Base-by-base conservation (phyloP, 2,113 vertebrate species). In the Alethe castanea region DNA sequence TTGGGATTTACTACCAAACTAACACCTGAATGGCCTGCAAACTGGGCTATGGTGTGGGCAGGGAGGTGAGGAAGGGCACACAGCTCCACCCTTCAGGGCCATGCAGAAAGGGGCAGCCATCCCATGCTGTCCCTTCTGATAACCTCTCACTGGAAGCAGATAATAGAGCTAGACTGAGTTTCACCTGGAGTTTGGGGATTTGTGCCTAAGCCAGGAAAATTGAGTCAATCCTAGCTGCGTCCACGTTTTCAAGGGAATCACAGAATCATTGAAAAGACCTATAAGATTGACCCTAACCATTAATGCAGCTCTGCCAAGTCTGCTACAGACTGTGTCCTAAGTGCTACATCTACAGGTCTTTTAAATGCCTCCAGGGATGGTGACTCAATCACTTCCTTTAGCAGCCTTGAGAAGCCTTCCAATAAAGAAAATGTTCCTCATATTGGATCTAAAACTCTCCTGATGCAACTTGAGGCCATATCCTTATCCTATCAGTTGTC, bases 321-420 rank as follows among this genome's bases (percentile, higher is more conserved):
- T 0, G 0, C 45, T n/a, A 16, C 16, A 29, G 29, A 24, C 19
- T 29, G 19, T 31, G 14, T 45, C n/a, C 17, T 17, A 26, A 35
- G 19, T 47, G 20, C 20, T n/a, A 36, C 48, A 48, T 14, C 22
- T 69, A 23, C 18, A 33, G 1, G 5, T 11, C 18, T 26, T 77
- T 36, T 33, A 56, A 69, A 36, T 23, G 16, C 8, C 18, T 56
- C 54, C 35, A 48, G 35, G 22, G 40, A 33, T 42, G 7, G 12
- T 61, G 40, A 56, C 40, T 42, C 25, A 48, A 11, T 14, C 25
- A 33, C 40, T 48, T 62, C 18, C 12, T 16, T 69, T 44, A 28
- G 6, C 47, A 54, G 29, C 14, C 20, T 42, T 76, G 25, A 56
- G 17, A 76, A 48, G 9, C 2, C 18, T 42, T 36, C 42, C 18